Evolutionary conservation across 2,888 invertebrate genomes (phyloP), one percentile per base, ranked within the genome.

Genomic region (Cordilura impudica): DNA sequence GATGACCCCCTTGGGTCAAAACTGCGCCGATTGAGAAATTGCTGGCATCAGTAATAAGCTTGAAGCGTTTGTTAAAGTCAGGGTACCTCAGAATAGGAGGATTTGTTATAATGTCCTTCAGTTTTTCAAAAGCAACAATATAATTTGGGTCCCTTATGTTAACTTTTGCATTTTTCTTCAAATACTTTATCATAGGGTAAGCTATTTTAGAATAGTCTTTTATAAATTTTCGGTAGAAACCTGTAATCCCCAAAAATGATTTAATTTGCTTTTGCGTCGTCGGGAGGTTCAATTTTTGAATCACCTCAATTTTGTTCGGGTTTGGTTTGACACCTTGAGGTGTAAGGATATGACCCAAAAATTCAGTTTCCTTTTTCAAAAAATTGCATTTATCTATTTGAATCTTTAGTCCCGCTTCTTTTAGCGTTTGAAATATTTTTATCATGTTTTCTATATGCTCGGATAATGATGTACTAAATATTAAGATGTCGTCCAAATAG

Each of bases 1-100:
- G 74, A 16, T 54, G 74, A 12, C 60, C 67, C 8, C 66, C 31
- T 61, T 81, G 74, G 7, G 78, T 43, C 8, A 82, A 35, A 16
- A 53, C 58, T 51, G 65, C 58, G 5, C 16, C 21, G 18, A 53
- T 56, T 51, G 65, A n/a, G 31, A 31, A 65, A 12, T 47, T 51
- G 26, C 67, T 35, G 43, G 16, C 49, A 21, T 53, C 51, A 5
- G 54, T 67, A 51, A 47, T 63, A 49, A 63, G 35, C 21, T 67
- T 47, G 29, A 63, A 63, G 18, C 47, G 29, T 63, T 63, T 47
- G 31, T 31, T 29, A 51, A 47, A 63, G n/a, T n/a, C n/a, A 21
- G 56, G 56, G 16, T 69, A 56, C 16, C 47, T 56, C 16, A n/a
- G n/a, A n/a, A n/a, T n/a, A n/a, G n/a, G n/a, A n/a, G n/a, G n/a